Base-by-base conservation (phyloP, 2,888 invertebrate species). In the Rapana venosa region DNA sequence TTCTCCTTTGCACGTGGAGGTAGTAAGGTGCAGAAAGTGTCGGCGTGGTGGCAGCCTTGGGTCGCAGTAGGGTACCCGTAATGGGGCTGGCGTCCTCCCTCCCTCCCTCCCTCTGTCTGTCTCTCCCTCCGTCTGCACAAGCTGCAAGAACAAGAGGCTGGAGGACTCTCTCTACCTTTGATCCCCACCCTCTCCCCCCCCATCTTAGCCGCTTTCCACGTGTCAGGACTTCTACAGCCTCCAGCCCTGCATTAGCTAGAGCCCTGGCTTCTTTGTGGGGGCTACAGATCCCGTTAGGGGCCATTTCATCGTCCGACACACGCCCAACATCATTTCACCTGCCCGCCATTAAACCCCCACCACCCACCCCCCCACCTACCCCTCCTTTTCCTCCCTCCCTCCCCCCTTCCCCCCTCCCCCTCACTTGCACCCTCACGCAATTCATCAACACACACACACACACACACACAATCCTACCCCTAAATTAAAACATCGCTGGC, bases 401-500 rank as follows among this genome's bases (percentile, higher is more conserved):
- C 22, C 36, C n/a, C 70, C 36, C 47, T 30, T 47, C 81, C 88
- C 58, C 88, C 15, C 61, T 6, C 81, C 6, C 58, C 58, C 58
- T 22, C 35, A 66, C 70, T 20, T 22, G 81, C 56, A 36, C 58
- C 20, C 84, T 20, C 81, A 26, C 30, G 32, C 84, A 74, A 88
- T 74, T 81, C 88, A 88, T 47, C 74, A 74, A 88, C 88, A 88
- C 79, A 81, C n/a, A n/a, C n/a, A n/a, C 88, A 56, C 79, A 66
- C n/a, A 88, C 88, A 88, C 79, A 81, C 88, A 56, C 79, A 66
- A 83, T 88, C 88, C 58, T 56, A 88, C 26, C 88, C 88, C 83
- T 66, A 88, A 81, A 88, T 88, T 88, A 88, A 58, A 58, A 47
- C 77, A 61, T 79, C 20, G 88, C 66, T 26, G 32, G 77, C 88